Evolutionary conservation across 1,140 invertebrate species (phyloP).

Genomic region (Pseudobourletiella spinata): DNA sequence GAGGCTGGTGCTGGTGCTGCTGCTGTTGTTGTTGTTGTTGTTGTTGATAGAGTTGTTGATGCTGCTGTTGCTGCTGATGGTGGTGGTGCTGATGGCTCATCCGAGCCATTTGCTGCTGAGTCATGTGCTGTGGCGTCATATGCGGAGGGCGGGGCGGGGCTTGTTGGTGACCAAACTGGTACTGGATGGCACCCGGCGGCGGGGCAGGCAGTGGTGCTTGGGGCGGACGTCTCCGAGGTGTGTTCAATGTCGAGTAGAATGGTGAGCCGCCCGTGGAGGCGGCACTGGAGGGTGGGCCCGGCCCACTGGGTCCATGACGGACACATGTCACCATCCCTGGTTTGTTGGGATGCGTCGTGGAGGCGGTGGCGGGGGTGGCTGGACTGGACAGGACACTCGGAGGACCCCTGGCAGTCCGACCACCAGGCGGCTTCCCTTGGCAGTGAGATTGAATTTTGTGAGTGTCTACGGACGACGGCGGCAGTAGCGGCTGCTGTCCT

Average conservation of each 20-base stretch:
- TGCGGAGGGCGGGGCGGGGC: not conserved
- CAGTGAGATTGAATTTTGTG: no score
- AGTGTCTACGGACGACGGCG: no score
- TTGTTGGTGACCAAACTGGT: not conserved
- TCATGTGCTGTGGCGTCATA: not conserved
- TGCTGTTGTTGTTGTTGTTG: not conserved
- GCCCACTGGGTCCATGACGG: slow-evolving; percentile 4
- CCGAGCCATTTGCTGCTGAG: not conserved
- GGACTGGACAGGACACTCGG: no score
- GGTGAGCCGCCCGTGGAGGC: slow-evolving; percentile 15
- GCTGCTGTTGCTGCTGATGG: not conserved
- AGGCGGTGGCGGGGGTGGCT: not conserved
- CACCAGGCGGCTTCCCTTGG: no score
- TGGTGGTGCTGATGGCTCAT: not conserved
- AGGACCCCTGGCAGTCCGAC: no score
- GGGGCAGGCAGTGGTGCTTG: not conserved
- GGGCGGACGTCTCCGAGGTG: not conserved
- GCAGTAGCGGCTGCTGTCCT: no score
- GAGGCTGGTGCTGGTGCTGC: not conserved
- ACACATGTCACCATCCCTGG: no score
- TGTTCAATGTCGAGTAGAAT: not conserved
- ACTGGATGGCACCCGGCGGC: not conserved
- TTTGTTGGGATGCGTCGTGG: slow-evolving; percentile 3
- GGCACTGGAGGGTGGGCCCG: slow-evolving; percentile 5
- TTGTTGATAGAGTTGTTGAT: not conserved